Conservation (phyloP, 2,797 vertebrate species). For the Microctenopoma lineatum region DNA sequence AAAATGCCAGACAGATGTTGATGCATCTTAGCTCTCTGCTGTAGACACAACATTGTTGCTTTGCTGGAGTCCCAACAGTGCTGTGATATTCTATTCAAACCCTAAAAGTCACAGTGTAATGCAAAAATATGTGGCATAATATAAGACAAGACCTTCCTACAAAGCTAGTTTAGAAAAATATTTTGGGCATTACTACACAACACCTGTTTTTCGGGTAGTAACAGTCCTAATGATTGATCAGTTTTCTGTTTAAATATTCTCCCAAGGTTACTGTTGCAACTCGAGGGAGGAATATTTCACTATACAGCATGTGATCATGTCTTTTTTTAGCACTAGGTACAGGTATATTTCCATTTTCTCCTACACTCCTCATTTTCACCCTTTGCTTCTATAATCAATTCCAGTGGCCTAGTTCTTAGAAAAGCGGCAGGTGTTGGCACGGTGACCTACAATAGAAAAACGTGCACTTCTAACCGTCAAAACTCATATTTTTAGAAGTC, state of each 20-base stretch:
- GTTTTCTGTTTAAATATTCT: slow-evolving; percentile 7
- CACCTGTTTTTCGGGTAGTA: background rate
- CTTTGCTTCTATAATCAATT: slow-evolving; percentile 58
- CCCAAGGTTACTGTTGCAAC: slow-evolving; percentile 1
- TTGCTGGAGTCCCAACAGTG: slow-evolving; percentile 20
- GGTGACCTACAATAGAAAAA: slow-evolving; percentile 67
- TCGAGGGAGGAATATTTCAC: slow-evolving; percentile 4
- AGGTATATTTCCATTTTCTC: slow-evolving; percentile 20
- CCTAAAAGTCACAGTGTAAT: background rate
- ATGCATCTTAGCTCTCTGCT: slow-evolving; percentile 9
- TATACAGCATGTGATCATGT: slow-evolving; percentile 1
- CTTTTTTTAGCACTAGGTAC: slow-evolving; percentile 18
- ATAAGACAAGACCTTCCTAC: too few species aligned
- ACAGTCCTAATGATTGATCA: background rate
- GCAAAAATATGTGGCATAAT: background rate
- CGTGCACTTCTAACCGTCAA: slow-evolving; percentile 23
- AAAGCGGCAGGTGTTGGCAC: slow-evolving; percentile 58
- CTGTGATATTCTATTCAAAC: background rate
- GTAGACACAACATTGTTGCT: slow-evolving; percentile 17
- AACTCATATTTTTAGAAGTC: slow-evolving; percentile 30
- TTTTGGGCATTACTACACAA: background rate
- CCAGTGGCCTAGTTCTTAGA: slow-evolving; percentile 63
- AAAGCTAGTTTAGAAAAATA: background rate
- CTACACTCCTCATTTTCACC: slow-evolving; percentile 46
- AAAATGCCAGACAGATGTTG: slow-evolving; percentile 48